Base-by-base conservation (phyloP, 2,113 vertebrate species). In the Albula goreensis region DNA sequence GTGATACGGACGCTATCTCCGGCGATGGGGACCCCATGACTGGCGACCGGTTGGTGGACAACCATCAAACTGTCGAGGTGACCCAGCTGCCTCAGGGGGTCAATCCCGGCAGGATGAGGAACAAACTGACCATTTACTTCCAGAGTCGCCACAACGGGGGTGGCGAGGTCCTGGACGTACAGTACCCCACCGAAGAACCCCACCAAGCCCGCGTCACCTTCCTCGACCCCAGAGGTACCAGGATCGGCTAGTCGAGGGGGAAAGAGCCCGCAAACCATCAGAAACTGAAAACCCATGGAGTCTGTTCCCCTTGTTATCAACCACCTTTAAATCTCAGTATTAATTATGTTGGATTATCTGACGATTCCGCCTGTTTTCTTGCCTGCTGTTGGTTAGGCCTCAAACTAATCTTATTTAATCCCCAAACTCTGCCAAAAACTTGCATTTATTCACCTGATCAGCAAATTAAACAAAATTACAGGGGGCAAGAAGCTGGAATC, bases 61-160 rank as follows among this genome's bases (percentile, higher is more conserved):
- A 91, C 13, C 13, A 52, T 12, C 89, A 89, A 80, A 89, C 41
- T 80, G 81, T 93, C n/a, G 84, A 89, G 77, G 91, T 92, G 51
- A 90, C 53, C 48, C 70, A 77, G 56, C 90, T 92, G 49, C 92
- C 92, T 50, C 57, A 10, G 56, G 90, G 86, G 0, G 48, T 89
- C n/a, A 83, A 88, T 49, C 86, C 84, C 6, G 50, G 53, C 56
- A 89, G 50, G 79, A 90, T 93, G 88, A 93, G 87, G 88, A 92
- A 93, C 85, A 93, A 93, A 66, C 90, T 93, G 66, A 92, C 89
- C 78, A 89, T 93, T 78, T 90, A 90, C 85, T 93, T 93, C 70
- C 92, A 93, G 84, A 83, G 88, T 53, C 87, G 83, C 77, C 85
- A 87, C 51, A 92, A 90, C 50, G 86, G 89, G 25, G 92, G 91